Evolutionary conservation across 2,888 invertebrate species (phyloP).

Genomic region (Lottia gigantea): DNA sequence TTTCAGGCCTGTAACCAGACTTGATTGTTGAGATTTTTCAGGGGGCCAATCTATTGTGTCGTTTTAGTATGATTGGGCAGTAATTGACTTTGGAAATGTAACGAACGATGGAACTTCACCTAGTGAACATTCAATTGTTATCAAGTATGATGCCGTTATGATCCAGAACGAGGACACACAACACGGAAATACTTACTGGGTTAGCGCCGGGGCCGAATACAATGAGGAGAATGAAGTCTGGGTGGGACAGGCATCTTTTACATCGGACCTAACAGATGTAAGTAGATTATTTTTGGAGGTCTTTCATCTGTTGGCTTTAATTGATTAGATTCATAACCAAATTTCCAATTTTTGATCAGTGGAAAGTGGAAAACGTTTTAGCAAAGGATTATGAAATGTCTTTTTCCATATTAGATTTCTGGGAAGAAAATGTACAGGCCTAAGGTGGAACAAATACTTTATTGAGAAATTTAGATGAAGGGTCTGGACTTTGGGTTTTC

Average conservation of each 20-base stretch:
- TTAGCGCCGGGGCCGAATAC: slow-evolving; percentile 66
- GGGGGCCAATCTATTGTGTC: too few relatives aligned
- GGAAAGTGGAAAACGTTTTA: neutral
- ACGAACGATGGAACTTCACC: slow-evolving; percentile 33
- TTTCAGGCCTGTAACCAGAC: too few relatives aligned
- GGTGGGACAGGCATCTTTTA: slow-evolving; percentile 63
- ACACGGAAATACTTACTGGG: slow-evolving; percentile 53
- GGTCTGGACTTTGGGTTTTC: too few relatives aligned
- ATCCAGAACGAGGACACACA: slow-evolving; percentile 36
- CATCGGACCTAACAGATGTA: slow-evolving; percentile 36
- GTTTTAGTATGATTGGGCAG: slow-evolving; percentile 58
- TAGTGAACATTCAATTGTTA: slow-evolving; percentile 38
- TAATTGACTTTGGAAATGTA: slow-evolving; percentile 56
- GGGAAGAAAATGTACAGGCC: too few relatives aligned
- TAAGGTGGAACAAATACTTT: too few relatives aligned
- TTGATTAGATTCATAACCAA: too few relatives aligned
- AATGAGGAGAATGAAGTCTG: slow-evolving; percentile 57
- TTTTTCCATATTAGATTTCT: too few relatives aligned
- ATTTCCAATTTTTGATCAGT: neutral
- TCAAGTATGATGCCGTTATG: slow-evolving; percentile 60
- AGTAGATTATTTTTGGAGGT: neutral
- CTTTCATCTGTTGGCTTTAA: too few relatives aligned
- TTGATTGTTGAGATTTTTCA: too few relatives aligned
- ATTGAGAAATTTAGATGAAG: too few relatives aligned
- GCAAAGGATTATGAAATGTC: neutral